Evolutionary conservation across 35 echinoderm and acorn worm genomes (phyloP).

Genomic region (Heliocidaris tuberculata): DNA sequence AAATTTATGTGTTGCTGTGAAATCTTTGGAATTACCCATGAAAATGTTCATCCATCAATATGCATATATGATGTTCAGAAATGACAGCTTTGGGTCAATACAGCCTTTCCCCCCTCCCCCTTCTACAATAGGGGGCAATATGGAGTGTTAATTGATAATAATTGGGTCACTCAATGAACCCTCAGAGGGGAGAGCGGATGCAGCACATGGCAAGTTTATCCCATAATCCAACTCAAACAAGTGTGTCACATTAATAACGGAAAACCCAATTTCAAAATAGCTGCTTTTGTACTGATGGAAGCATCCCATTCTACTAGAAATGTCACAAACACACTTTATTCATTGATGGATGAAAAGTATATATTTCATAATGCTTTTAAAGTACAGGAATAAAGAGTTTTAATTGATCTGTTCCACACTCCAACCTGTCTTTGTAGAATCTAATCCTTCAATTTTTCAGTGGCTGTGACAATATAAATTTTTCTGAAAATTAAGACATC

Average conservation of each 20-base stretch:
- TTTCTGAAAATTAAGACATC: too few species aligned
- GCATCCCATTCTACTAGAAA: not conserved
- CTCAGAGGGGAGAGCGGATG: not conserved
- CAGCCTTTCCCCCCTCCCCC: not conserved
- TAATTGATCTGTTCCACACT: not conserved
- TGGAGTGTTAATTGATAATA: not conserved
- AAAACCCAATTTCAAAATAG: slow-evolving; percentile 12
- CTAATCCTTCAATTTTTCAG: not conserved
- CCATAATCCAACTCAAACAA: slow-evolving; percentile 17
- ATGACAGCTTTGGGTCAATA: not conserved
- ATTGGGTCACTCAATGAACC: not conserved
- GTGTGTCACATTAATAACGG: slow-evolving; percentile 16
- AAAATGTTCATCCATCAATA: not conserved
- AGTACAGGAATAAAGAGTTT: not conserved
- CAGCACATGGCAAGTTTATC: not conserved
- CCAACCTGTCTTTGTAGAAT: not conserved
- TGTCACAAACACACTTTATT: not conserved
- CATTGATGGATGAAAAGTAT: not conserved
- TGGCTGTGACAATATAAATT: not conserved
- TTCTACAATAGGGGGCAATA: not conserved
- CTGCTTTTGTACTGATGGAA: not conserved
- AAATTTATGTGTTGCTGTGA: too few species aligned
- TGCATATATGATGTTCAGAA: not conserved
- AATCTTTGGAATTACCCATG: too few species aligned
- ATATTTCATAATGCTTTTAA: too few species aligned